These are phyloP conservation scores for Grammomys dolichurus DNA, from an alignment of 2,113 vertebrate genomes.

Conservation along the genomic window DNA sequence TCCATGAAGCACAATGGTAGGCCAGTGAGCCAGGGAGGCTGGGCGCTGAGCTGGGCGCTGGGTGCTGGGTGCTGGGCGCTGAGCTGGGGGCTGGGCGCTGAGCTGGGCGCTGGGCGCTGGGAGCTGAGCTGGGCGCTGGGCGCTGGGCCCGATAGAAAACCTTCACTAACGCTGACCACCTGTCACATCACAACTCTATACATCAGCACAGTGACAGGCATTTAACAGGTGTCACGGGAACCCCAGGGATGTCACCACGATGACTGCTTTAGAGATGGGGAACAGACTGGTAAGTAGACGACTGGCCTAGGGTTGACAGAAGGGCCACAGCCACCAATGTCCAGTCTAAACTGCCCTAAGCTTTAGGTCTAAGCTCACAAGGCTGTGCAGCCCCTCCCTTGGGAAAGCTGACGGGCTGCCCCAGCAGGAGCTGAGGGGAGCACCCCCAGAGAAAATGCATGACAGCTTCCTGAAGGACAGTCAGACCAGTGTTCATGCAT, in stretches of 20 bases:
- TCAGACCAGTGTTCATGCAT: not conserved
- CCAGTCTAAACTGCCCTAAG: not conserved
- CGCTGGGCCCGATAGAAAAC: not conserved
- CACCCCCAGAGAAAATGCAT: no score
- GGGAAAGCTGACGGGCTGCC: fast-evolving
- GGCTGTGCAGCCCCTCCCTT: not conserved
- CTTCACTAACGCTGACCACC: fast-evolving
- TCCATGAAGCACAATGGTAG: not conserved
- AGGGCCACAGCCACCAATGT: not conserved
- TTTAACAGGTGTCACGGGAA: not conserved
- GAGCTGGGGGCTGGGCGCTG: no score
- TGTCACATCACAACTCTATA: not conserved
- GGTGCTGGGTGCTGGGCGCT: not conserved
- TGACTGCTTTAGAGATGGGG: not conserved
- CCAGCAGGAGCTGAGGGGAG: fast-evolving
- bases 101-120: no score
- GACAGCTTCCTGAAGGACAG: not conserved
- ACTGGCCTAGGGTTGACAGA: fast-evolving
- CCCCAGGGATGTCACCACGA: fast-evolving
- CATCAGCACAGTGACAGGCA: not conserved
- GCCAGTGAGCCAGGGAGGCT: not conserved
- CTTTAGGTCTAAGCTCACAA: not conserved
- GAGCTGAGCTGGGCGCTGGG: not conserved
- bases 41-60: not conserved
- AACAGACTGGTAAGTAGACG: no score